Conservation (phyloP, 2,888 invertebrate genomes). For the Synanthedon formicaeformis region DNA sequence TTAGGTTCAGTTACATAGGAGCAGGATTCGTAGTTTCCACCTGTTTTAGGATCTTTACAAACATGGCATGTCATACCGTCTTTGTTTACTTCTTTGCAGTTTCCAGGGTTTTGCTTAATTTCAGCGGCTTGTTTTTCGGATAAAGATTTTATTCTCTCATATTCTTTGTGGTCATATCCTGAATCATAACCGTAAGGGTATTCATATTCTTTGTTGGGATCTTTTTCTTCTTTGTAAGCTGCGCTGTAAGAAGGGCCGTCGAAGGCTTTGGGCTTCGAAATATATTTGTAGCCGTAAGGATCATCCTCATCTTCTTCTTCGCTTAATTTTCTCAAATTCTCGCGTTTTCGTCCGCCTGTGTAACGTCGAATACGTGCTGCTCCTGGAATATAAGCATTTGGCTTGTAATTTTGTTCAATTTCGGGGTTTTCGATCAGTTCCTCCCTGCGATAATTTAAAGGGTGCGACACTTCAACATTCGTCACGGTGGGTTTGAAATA, state of each 20-base stretch:
- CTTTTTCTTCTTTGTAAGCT: conserved; percentile 52
- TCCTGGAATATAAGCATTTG: conserved; percentile 62
- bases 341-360: conserved; percentile 51
- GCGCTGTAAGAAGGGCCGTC: conserved; percentile 56
- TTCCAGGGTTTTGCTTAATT: conserved; percentile 72
- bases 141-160: conserved; percentile 69
- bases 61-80: conserved; percentile 78
- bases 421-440: conserved; percentile 43
- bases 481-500: conserved; percentile 57
- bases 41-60: conserved; percentile 80
- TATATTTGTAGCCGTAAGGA: conserved; percentile 64
- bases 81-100: conserved; percentile 74
- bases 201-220: conserved; percentile 52
- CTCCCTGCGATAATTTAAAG: conserved; percentile 52
- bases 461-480: conserved; percentile 55
- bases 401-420: conserved; percentile 55
- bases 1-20: conserved; percentile 81
- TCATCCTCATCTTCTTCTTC: conserved; percentile 45
- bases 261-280: conserved; percentile 64
- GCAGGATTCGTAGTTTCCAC: conserved; percentile 83
- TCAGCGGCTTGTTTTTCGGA: conserved; percentile 74
- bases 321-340: conserved; percentile 40
- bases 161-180: conserved; percentile 65
- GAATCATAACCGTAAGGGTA: conserved; percentile 62
- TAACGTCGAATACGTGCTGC: conserved; percentile 61